Evolutionary conservation across 2,797 vertebrate genomes (phyloP), one percentile per base, ranked within the genome.

Genomic region (Karalla daura): DNA sequence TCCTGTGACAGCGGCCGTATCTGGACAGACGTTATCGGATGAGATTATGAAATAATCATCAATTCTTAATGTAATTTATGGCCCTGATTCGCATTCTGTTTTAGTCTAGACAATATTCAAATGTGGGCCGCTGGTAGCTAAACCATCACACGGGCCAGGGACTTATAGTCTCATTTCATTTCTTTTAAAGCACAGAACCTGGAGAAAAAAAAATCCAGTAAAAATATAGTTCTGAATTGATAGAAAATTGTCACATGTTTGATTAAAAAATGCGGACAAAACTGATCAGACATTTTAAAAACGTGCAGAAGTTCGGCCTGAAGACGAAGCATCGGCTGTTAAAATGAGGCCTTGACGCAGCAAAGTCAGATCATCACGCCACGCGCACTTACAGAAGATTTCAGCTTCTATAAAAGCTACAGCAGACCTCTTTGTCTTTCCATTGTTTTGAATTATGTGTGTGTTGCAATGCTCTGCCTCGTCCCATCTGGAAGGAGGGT

Each of bases 401-500:
- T n/a, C n/a, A 36, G 81, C 56, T 63, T 30, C 67, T 67, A 44
- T 28, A 55, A 73, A 77, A 77, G 59, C 67, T 69, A 52, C 59
- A 56, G 44, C 55, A 63, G 14, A 51, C 47, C 30, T 67, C 70
- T 83, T 81, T 79, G 75, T 82, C 59, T 73, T 61, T 27, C 62
- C 73, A 70, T 86, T 88, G 80, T 88, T 72, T 75, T 56, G 65
- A 56, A 35, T 59, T 53, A 39, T 33, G 45, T 52, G 64, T 69
- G 55, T 40, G 15, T 52, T 39, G 54, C 70, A 39, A 46, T 69
- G 81, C 71, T 78, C 74, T 50, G 71, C 81, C 82, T 82, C 70
- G 51, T 84, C 84, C 80, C 89, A 83, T 92, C 84, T 91, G 87
- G 78, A 91, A 81, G 72, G 87, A 85, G 77, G n/a, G 84, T 83